Evolutionary conservation across 2,888 invertebrate genomes (phyloP), one percentile per base, ranked within the genome.

Genomic region (Acleris emargana): DNA sequence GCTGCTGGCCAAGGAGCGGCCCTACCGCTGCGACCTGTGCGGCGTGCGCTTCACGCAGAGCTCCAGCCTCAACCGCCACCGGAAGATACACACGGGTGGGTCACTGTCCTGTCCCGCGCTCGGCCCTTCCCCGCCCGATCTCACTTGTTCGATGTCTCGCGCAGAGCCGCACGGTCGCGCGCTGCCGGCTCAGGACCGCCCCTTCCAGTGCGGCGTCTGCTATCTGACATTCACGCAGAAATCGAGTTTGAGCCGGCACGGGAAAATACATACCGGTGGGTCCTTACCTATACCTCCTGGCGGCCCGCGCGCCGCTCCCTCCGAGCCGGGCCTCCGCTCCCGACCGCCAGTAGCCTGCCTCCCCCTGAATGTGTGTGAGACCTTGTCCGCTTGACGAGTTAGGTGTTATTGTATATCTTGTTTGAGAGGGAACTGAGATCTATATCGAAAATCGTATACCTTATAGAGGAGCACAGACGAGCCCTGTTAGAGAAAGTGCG

Each of bases 21-120:
- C 94, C 73, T 94, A 94, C 91, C 94, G 94, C 87, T 95, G 95
- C 86, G 94, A 94, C 76, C 88, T 95, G 81, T 95, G 95, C 86
- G 93, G 94, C 85, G 95, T 95, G 89, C 93, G 95, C 86, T 95
- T 95, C 88, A 95, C 95, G 80, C 95, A 95, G 89, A 95, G 95
- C 87, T 95, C 95, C 89, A 95, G 95, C 84, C 93, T 95, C 80
- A 95, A 95, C 88, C 94, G 95, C 78, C 95, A 95, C 90, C 95
- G 94, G 89, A 94, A 95, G 83, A 95, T 95, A 75, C 95, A 95
- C 81, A 95, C 95, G 82, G 93, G 93, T 93, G 90, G 87, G 93
- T 92, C 84, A 71, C 78, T 75, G 74, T 79, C 67, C 75, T 78
- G 68, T 68, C 68, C 67, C 70, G 69, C 67, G 68, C 73, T 77